Conservation (phyloP, 2,888 invertebrate genomes). For the Macaria notata region DNA sequence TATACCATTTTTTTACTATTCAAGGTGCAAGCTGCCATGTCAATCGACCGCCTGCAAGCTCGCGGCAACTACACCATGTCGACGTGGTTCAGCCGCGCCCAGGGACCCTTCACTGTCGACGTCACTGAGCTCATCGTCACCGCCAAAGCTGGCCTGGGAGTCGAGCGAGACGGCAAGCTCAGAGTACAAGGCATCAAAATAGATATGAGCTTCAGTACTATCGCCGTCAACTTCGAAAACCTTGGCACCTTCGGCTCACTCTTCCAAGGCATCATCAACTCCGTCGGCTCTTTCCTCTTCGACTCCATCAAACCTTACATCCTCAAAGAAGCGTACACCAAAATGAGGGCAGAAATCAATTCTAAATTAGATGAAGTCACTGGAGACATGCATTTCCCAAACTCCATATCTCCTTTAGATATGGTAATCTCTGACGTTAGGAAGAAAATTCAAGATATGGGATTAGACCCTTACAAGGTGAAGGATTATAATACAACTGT, state of each 20-base stretch:
- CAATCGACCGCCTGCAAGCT: conserved; percentile 87
- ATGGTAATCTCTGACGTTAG: conserved; percentile 90
- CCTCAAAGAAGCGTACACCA: conserved; percentile 88
- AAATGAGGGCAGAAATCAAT: conserved; percentile 88
- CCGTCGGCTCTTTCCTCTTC: conserved; percentile 91
- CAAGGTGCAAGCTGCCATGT: conserved; percentile 88
- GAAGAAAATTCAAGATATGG: conserved; percentile 84
- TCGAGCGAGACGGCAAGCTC: conserved; percentile 88
- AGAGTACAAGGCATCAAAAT: conserved; percentile 90
- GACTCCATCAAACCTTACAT: conserved; percentile 94
- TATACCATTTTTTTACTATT: conserved; percentile 20
- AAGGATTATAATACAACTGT: conserved; percentile 88
- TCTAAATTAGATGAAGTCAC: conserved; percentile 86
- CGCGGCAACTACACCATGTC: conserved; percentile 89
- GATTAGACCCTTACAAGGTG: conserved; percentile 89
- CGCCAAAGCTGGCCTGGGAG: conserved; percentile 86
- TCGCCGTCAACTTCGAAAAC: conserved; percentile 91
- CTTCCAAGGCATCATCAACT: conserved; percentile 89
- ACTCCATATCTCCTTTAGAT: conserved; percentile 93
- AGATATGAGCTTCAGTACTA: conserved; percentile 89
- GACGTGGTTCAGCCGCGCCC: conserved; percentile 85
- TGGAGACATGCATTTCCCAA: conserved; percentile 88
- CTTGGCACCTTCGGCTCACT: conserved; percentile 88
- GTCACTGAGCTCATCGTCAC: conserved; percentile 86
- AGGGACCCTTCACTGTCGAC: conserved; percentile 90